Evolutionary conservation across 2,113 vertebrate genomes (phyloP), one percentile per base, ranked within the genome.

Genomic region (Calyptomena viridis): DNA sequence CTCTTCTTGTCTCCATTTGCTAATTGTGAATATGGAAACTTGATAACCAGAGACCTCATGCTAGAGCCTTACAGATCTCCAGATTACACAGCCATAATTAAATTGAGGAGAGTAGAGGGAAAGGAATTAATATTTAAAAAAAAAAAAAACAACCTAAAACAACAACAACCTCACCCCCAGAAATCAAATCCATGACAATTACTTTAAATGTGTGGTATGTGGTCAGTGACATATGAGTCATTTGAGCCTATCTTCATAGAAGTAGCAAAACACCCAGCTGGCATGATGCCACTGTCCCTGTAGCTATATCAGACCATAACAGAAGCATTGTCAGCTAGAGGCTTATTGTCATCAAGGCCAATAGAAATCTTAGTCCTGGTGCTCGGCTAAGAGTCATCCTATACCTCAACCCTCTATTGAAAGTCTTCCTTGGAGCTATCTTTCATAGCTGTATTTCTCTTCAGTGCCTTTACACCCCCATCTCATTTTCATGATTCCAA

Each of bases 181-280:
- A 87, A 94, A 95, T 84, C 59, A 77, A 91, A 92, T 83, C 72
- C 68, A 59, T 74, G 80, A 80, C 72, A 89, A 85, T 85, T 72
- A 81, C 37, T 80, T 96, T 92, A 87, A 95, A 95, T 85, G 63
- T 88, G 89, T 90, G 82, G 89, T 90, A 87, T 84, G 73, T 94
- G 90, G 75, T 90, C 83, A 94, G 91, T 91, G 95, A 94, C 91
- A 94, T 90, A 92, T 91, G 91, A 97, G 82, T 91, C 94, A 97
- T 84, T 73, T 92, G 56, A 87, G 84, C 73, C 85, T 87, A 77
- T 93, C 94, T 93, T 93, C 85, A 44, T 84, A 90, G 80, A 53
- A 83, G 92, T 74, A 88, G 68, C 59, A 21, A 87, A 93, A 39
- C 46, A 62, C 86, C 46, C 74, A 39, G 74, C 73, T 96, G 94